Evolutionary conservation across 2,113 vertebrate genomes (phyloP).

Genomic region (Cyanoramphus novaezelandiae): DNA sequence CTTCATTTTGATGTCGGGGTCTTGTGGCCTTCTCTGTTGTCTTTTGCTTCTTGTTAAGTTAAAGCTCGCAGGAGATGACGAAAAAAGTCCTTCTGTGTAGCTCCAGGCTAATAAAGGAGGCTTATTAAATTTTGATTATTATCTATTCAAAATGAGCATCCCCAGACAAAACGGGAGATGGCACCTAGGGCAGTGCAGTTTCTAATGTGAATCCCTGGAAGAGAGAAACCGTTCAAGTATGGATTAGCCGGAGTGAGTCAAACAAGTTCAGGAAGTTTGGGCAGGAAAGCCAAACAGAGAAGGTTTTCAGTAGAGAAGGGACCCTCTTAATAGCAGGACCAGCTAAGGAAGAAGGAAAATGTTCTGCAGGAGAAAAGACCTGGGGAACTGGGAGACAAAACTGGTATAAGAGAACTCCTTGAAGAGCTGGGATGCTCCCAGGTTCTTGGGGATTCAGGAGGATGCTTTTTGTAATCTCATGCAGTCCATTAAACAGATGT

Average conservation of each 20-base stretch:
- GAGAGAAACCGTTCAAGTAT: neutral
- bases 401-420: neutral
- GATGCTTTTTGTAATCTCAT: neutral
- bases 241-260: neutral
- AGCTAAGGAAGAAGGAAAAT: neutral
- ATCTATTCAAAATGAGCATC: neutral
- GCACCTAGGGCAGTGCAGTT: neutral
- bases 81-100: neutral
- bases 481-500: neutral
- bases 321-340: neutral
- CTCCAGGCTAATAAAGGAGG: neutral
- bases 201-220: neutral
- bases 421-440: neutral
- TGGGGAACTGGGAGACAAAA: neutral
- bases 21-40: neutral
- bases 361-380: neutral
- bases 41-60: slow-evolving; percentile 4
- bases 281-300: neutral
- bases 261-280: neutral
- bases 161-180: neutral
- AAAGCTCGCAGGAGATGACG: neutral
- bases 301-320: neutral
- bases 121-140: neutral
- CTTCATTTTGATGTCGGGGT: neutral
- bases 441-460: neutral